Conservation (phyloP, 2,888 invertebrate genomes). For the Philereme transversata region DNA sequence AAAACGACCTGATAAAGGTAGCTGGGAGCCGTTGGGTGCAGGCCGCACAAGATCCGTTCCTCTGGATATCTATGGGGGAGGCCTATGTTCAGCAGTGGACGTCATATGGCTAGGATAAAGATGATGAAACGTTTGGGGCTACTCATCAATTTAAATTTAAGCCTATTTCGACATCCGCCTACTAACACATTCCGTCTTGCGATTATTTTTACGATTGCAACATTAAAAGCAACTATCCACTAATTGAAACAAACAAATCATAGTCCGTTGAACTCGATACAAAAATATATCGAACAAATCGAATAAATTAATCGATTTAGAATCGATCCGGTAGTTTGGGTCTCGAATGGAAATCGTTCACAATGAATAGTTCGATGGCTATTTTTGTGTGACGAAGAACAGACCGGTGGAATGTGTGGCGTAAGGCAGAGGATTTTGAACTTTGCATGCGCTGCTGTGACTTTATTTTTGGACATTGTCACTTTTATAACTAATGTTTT, state of each 20-base stretch:
- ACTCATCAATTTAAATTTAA: background rate
- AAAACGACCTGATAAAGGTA: no score
- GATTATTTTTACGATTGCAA: slow-evolving; percentile 5
- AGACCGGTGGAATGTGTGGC: slow-evolving; percentile 48
- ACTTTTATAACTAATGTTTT: no score
- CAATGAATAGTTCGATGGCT: slow-evolving; percentile 58
- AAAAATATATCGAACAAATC: slow-evolving; percentile 20
- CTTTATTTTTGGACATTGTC: no score
- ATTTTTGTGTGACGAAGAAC: slow-evolving; percentile 63
- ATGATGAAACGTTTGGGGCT: no score
- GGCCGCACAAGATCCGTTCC: no score
- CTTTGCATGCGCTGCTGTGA: no score
- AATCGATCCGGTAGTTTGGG: slow-evolving; percentile 26
- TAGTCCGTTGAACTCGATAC: slow-evolving; percentile 27
- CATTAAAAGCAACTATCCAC: slow-evolving; percentile 22
- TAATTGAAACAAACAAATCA: slow-evolving; percentile 31
- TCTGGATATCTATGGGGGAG: no score
- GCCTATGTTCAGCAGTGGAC: no score
- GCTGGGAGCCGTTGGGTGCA: no score
- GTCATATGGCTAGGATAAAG: no score
- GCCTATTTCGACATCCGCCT: background rate
- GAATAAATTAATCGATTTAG: slow-evolving; percentile 43
- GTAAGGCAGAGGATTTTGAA: slow-evolving; percentile 1
- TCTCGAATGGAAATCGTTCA: slow-evolving; percentile 50
- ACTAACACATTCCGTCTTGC: slow-evolving; percentile 4